phyloP scores from a whole-genome alignment of 2,888 invertebrate species.

The Tenthredo livida region DNA sequence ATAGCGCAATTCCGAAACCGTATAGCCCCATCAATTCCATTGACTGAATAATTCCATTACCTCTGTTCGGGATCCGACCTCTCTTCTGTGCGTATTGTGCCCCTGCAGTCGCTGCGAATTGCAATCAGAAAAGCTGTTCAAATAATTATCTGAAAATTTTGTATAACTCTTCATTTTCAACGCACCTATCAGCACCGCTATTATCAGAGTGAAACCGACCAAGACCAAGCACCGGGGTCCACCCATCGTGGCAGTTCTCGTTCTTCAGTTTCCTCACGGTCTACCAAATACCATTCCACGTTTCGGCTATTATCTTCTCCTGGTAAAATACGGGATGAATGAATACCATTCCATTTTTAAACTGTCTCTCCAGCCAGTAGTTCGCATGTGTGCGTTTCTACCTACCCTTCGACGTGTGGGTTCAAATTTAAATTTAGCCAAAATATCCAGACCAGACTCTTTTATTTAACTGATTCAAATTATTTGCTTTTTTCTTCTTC shows the following conservation, averaged over 20 bases:
- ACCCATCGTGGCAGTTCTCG: neutral
- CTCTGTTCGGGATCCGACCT: conserved; percentile 4
- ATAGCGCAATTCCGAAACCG: neutral
- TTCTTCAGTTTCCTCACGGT: neutral
- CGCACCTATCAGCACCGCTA: conserved; percentile 6
- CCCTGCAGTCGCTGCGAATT: neutral
- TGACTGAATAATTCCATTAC: neutral
- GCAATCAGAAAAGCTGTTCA: neutral
- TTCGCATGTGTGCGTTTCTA: too few species aligned
- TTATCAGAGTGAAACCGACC: neutral
- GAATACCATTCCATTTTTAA: neutral
- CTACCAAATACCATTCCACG: neutral
- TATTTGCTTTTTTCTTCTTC: neutral
- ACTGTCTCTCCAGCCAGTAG: neutral
- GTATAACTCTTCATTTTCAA: neutral
- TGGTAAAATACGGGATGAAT: neutral
- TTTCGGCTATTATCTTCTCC: neutral
- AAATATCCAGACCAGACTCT: neutral
- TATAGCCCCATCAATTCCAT: neutral
- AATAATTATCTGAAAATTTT: neutral
- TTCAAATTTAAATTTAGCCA: neutral
- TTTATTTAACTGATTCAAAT: neutral
- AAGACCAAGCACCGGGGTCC: neutral
- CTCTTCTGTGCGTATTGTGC: neutral
- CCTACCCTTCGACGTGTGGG: conserved; percentile 3